Evolutionary conservation across 2,888 invertebrate species (phyloP).

Genomic region (Amblyjoppa proteus): DNA sequence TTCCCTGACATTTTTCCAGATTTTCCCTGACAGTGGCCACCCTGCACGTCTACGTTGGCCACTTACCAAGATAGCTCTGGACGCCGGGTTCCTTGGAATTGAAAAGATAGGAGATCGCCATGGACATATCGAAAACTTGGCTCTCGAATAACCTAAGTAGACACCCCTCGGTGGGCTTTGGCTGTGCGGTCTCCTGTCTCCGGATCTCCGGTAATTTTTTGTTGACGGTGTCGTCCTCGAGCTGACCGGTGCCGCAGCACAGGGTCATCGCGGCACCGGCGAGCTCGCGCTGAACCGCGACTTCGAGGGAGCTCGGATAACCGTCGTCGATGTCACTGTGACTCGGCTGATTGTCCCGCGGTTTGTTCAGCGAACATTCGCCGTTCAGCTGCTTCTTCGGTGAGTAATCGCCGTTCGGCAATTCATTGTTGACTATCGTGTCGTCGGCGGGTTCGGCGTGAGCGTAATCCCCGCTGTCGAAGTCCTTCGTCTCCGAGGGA

Average conservation of each 20-base stretch:
- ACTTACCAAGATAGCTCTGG: slow-evolving; percentile 95
- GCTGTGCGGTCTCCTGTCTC: slow-evolving; percentile 81
- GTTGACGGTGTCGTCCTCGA: slow-evolving; percentile 72
- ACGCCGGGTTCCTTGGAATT: slow-evolving; percentile 99
- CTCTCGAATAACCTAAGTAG: slow-evolving; percentile 97
- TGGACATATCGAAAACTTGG: slow-evolving; percentile 98
- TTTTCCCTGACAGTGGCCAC: no score
- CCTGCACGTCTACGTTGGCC: background rate
- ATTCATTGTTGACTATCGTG: slow-evolving; percentile 73
- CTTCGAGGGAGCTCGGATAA: slow-evolving; percentile 70
- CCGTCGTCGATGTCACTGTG: slow-evolving; percentile 66
- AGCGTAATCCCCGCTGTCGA: slow-evolving; percentile 69
- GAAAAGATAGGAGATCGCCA: slow-evolving; percentile 99
- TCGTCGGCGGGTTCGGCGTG: slow-evolving; percentile 56
- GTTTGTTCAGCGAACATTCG: slow-evolving; percentile 73
- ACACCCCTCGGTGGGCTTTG: slow-evolving; percentile 88
- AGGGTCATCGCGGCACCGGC: slow-evolving; percentile 82
- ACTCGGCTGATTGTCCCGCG: slow-evolving; percentile 70
- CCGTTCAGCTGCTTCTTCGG: slow-evolving; percentile 48
- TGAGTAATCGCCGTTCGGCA: slow-evolving; percentile 58
- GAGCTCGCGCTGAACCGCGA: slow-evolving; percentile 79
- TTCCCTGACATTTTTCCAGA: no score
- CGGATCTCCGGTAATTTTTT: slow-evolving; percentile 83
- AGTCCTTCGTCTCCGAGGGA: slow-evolving; percentile 69
- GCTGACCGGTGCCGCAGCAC: slow-evolving; percentile 82